Base-by-base conservation (phyloP, 1,140 invertebrate species). In the Halyomorpha halys region DNA sequence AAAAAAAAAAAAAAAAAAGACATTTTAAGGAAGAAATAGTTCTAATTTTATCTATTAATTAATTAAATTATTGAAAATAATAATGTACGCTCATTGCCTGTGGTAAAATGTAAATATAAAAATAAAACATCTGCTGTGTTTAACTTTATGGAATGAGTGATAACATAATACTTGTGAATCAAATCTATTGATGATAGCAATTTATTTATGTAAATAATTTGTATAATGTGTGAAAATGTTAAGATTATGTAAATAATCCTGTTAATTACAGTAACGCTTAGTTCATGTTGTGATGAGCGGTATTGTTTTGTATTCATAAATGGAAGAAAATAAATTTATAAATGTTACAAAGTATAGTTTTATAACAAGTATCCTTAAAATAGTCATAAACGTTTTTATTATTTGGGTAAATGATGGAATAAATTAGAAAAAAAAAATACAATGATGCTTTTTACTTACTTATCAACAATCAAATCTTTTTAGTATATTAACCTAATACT, bases 21-120 rank as follows among this genome's bases (percentile, higher is more conserved):
- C 1, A 53, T 6, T 53, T 53, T 11, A 18, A 15, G 11, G 34
- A 60, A 18, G 25, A 21, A 59, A 62, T 27, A 56, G 62, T 39
- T 44, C 53, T 56, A 65, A 51, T 15, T 64, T 61, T n/a, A 60
- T 15, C 18, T 44, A 60, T 56, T 63, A 39, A 21, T 47, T 63
- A 53, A 61, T 21, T 49, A 49, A 47, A 47, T 21, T 62, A 61
- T 39, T 61, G 9, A 62, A 44, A 27, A 54, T 18, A 25, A 64
- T 23, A 64, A 64, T 45, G n/a, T 64, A 64, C 44, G 63, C 63
- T 64, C 63, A 64, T 64, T 64, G 63, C 63, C 63, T 64, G 63
- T 64, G 63, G 9, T 64, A 64, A 18, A 14, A 54, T 27, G 54
- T 25, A 27, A 59, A 23, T 19, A 49, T 2, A n/a, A n/a, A n/a